Evolutionary conservation across 2,113 vertebrate species (phyloP).

Genomic region (Malurus elegans): DNA sequence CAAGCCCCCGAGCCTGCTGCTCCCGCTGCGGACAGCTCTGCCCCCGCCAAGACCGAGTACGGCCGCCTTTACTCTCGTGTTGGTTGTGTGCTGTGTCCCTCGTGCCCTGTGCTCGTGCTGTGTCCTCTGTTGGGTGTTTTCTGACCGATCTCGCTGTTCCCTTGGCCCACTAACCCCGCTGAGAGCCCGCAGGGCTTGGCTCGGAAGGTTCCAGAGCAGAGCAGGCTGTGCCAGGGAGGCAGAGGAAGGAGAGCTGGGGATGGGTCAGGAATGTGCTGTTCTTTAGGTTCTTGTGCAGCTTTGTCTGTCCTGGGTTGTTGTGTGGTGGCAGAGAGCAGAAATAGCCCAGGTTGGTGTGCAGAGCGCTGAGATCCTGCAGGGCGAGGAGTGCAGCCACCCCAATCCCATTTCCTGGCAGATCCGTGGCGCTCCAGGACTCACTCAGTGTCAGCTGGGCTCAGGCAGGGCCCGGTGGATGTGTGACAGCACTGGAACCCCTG

Average conservation of each 20-base stretch:
- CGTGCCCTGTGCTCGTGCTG: conserved; percentile 67
- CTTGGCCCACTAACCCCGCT: background rate
- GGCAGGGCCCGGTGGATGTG: background rate
- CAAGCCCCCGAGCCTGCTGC: conserved; percentile 73
- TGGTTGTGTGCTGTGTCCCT: conserved; percentile 66
- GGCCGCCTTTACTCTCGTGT: conserved; percentile 77
- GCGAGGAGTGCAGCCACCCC: background rate
- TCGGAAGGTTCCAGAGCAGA: background rate
- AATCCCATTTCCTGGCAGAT: background rate
- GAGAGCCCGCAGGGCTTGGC: background rate
- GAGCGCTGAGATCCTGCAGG: background rate
- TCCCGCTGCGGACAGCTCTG: conserved; percentile 80
- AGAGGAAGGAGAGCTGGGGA: background rate
- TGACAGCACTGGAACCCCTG: background rate
- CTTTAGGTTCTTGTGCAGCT: background rate
- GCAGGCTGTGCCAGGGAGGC: background rate
- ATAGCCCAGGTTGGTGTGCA: background rate
- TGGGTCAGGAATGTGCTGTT: background rate
- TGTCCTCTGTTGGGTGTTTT: conserved; percentile 63
- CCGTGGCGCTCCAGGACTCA: background rate
- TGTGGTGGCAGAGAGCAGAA: background rate
- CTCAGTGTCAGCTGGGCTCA: background rate
- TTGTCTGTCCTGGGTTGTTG: accelerated
- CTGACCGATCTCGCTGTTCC: conserved; percentile 43
- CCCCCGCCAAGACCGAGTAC: conserved; percentile 90